Percentiles rank a stretch among this genome's conserved stretches.
Conservation (phyloP, 2,113 vertebrate species). For the Rhodinocichla rosea region DNA sequence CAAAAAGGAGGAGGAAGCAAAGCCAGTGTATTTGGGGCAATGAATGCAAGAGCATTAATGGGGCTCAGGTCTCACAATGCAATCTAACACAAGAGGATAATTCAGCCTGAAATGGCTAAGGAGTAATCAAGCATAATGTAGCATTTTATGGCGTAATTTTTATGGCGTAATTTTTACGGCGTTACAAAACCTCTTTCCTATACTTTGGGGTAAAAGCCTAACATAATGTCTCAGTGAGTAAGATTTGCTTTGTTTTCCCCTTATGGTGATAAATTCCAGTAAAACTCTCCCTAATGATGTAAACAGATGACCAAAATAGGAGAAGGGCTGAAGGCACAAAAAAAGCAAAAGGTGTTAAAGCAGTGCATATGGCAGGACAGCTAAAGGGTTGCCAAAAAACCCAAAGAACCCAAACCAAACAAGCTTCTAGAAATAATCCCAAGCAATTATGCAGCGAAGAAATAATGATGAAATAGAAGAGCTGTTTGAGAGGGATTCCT, state of each 20-base stretch:
- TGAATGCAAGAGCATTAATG: not conserved
- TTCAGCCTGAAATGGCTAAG: not conserved
- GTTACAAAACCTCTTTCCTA: not conserved
- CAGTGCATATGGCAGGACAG: not conserved
- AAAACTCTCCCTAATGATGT: not conserved
- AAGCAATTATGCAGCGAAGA: not conserved
- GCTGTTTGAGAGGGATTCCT: not conserved
- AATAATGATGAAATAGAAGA: not conserved
- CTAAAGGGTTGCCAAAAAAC: not conserved
- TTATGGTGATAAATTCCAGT: not conserved
- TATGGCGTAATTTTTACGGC: not conserved
- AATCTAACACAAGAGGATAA: not conserved
- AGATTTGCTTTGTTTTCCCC: not conserved
- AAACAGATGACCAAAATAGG: not conserved
- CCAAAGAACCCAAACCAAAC: not conserved
- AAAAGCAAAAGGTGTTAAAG: not conserved
- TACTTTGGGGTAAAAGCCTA: not conserved
- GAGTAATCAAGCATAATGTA: not conserved
- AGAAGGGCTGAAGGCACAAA: not conserved
- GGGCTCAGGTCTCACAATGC: not conserved
- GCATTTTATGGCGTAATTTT: not conserved
- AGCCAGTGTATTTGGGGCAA: not conserved
- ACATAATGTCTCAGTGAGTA: not conserved
- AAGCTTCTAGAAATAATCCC: not conserved
- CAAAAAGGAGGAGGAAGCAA: not conserved